Evolutionary conservation across 2,113 vertebrate species (phyloP).

Genomic region (Arizona elegans): DNA sequence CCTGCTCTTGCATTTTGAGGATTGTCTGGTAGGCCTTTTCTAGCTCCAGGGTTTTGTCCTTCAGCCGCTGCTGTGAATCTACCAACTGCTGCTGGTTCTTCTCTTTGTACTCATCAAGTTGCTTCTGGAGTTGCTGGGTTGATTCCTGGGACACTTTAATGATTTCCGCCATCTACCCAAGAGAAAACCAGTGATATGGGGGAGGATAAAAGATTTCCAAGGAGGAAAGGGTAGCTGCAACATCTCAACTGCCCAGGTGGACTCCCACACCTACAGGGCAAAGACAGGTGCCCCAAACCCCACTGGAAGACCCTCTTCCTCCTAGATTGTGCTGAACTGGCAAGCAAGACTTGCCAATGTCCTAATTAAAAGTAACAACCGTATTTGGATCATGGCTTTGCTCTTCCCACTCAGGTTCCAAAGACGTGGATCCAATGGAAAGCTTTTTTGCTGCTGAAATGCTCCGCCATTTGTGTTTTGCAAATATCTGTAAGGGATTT

Average conservation of each 20-base stretch:
- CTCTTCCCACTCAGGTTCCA: not conserved
- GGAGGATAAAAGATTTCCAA: not conserved
- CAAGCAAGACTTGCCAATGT: not conserved
- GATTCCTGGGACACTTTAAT: slow-evolving; percentile 81
- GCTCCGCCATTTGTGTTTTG: not conserved
- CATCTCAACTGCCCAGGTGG: not conserved
- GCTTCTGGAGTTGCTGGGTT: slow-evolving; percentile 85
- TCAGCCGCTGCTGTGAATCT: slow-evolving; percentile 84
- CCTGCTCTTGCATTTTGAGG: slow-evolving; percentile 85
- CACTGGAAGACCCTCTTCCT: not conserved
- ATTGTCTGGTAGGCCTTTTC: slow-evolving; percentile 76
- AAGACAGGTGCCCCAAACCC: not conserved
- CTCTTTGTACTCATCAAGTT: slow-evolving; percentile 90
- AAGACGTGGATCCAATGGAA: not conserved
- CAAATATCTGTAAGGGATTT: not conserved
- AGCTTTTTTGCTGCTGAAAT: not conserved
- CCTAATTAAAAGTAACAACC: not conserved
- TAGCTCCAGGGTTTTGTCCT: slow-evolving; percentile 82
- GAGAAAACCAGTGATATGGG: not conserved
- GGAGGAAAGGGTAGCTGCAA: accelerated
- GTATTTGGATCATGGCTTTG: not conserved
- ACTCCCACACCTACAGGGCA: too few species aligned
- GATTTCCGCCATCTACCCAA: slow-evolving; percentile 85
- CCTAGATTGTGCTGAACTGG: not conserved
- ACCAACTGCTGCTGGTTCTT: slow-evolving; percentile 84